A percentile compares a stretch with the other conserved stretches of the same genome.
Evolutionary conservation across 2,113 vertebrate genomes (phyloP).

Genomic region (Anolis sagrei): DNA sequence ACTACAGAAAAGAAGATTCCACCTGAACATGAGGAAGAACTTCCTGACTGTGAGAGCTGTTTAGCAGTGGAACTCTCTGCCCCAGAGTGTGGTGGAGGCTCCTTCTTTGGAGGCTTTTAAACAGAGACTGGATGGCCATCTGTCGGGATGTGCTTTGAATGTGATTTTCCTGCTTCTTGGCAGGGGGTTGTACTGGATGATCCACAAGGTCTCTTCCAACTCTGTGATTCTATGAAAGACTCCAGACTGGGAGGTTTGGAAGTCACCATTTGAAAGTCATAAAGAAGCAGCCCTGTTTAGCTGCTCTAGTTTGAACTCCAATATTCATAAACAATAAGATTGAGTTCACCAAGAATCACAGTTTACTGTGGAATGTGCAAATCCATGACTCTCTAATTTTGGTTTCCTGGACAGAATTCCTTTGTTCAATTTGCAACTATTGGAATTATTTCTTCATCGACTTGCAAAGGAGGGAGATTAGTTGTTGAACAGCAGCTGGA

Average conservation of each 20-base stretch:
- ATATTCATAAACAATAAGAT: not conserved
- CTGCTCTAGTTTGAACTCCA: not conserved
- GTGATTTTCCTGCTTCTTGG: too few species aligned
- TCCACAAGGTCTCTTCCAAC: too few species aligned
- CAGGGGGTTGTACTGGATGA: too few species aligned
- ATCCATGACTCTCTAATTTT: not conserved
- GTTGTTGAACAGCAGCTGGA: conserved; percentile 62
- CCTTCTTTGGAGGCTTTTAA: too few species aligned
- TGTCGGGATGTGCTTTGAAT: too few species aligned
- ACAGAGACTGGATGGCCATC: too few species aligned
- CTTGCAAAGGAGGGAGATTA: conserved; percentile 57
- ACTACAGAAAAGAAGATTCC: too few species aligned
- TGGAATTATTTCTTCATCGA: conserved; percentile 61
- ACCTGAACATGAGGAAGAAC: too few species aligned
- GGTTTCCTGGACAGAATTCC: not conserved
- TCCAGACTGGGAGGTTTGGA: not conserved
- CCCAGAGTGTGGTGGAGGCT: too few species aligned
- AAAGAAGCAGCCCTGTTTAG: not conserved
- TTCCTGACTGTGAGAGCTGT: too few species aligned
- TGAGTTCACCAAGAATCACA: not conserved
- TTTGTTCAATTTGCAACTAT: not conserved
- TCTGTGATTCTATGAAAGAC: too few species aligned
- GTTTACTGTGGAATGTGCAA: not conserved
- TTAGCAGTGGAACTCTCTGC: too few species aligned
- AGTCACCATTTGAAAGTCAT: not conserved